Evolutionary conservation across 2,888 invertebrate species (phyloP), one percentile per base, ranked within the genome.

Genomic region (Oscheius sp.): DNA sequence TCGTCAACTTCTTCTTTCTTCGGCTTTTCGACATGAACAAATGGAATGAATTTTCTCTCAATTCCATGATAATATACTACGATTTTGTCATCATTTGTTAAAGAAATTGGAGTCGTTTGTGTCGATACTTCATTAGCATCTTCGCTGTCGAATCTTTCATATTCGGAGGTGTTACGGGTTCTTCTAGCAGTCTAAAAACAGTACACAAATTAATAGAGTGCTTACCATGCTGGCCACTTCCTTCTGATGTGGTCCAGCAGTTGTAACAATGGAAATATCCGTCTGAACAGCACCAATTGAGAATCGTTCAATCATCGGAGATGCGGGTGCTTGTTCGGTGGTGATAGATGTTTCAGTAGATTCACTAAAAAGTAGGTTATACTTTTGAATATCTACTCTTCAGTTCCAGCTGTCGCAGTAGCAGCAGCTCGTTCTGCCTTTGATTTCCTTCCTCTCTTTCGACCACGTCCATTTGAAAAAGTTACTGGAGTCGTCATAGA

Each of bases 51-150:
- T n/a, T 74, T 54, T 33, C 63, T 41, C 14, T 74, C 73, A 32
- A 72, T 69, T 24, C 67, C 59, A 0, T 73, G 70, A 20, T 73
- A 56, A n/a, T n/a, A n/a, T n/a, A n/a, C n/a, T n/a, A n/a, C n/a
- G n/a, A n/a, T n/a, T n/a, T n/a, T 2, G 4, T 9, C 4, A 6
- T 50, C 38, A 4, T 33, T 33, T 14, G 62, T 41, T 22, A 67
- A 66, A n/a, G n/a, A n/a, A n/a, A n/a, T n/a, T n/a, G n/a, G 3
- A 54, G 20, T n/a, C 70, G 28, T 9, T 36, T 36, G 28, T 67
- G 24, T 6, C 67, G 54, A 12, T 49, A 44, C 24, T 70, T 70
- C 17, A 59, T 47, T 9, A 51, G 36, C 32, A 67, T 32, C 59
- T 67, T 32, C n/a, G 30, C 26, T 45, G 36, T 32, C n/a, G 8